Conservation (phyloP, 2,113 vertebrate genomes). For the Nestor notabilis region DNA sequence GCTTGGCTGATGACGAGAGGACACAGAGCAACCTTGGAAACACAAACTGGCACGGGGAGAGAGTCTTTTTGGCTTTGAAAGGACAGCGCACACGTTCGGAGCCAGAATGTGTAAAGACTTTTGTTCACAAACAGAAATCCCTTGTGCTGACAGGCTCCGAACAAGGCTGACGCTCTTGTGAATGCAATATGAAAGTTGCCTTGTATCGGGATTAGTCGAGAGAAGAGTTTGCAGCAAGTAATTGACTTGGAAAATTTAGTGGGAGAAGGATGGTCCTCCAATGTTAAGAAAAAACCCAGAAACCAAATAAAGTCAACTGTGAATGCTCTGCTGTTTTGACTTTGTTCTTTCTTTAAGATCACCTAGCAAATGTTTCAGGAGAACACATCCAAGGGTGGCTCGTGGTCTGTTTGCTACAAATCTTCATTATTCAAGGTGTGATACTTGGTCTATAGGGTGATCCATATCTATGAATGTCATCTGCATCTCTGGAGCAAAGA, state of each 20-base stretch:
- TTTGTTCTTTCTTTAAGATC: not conserved
- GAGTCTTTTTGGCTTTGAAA: slow-evolving; percentile 47
- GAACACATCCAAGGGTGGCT: fast-evolving
- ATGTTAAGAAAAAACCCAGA: not conserved
- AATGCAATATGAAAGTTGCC: slow-evolving; percentile 52
- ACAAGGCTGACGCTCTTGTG: slow-evolving; percentile 41
- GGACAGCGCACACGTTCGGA: slow-evolving; percentile 32
- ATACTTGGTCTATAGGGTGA: not conserved
- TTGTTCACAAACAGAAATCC: slow-evolving; percentile 70
- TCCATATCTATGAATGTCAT: fast-evolving
- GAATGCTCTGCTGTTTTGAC: not conserved
- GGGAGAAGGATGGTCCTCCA: not conserved
- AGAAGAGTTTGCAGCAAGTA: not conserved
- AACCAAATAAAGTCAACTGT: not conserved
- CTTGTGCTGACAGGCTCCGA: slow-evolving; percentile 60
- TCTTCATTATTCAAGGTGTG: not conserved
- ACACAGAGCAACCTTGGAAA: slow-evolving; percentile 62
- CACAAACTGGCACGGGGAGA: slow-evolving; percentile 44
- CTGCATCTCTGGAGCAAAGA: not conserved
- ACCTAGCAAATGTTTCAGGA: not conserved
- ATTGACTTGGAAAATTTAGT: not conserved
- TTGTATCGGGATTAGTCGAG: not conserved
- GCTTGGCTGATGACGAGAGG: slow-evolving; percentile 54
- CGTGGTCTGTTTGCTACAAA: not conserved
- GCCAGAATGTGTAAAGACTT: slow-evolving; percentile 69